Base-by-base conservation (phyloP, 2,797 vertebrate genomes). In the Crenichthys baileyi region DNA sequence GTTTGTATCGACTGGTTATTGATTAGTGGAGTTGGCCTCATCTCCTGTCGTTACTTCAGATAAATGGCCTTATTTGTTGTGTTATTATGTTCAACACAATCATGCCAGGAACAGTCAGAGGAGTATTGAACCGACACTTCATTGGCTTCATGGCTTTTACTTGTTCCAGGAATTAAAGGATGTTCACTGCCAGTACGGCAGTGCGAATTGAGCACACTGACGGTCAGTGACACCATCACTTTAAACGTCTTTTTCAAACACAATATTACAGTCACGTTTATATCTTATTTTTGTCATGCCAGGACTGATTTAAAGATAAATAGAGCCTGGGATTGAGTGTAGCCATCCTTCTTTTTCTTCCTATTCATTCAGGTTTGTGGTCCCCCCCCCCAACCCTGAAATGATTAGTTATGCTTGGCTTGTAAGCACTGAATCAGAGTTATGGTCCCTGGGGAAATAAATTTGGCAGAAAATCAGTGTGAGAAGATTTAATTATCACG, bases 401-500 rank as follows among this genome's bases (percentile, higher is more conserved):
- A 96, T 95, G 96, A 97, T 98, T 96, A 94, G 94, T 97, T 97
- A 96, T 97, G 96, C 96, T 95, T 95, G 94, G 95, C 95, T 96
- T 90, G 95, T 95, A 95, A 97, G 95, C 96, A 90, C 93, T 85
- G 94, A 96, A 95, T 96, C 96, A 95, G 96, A 97, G 95, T 96
- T 95, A 95, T 96, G 89, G 90, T 93, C 97, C 95, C 97, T 7
- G 80, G 97, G 97, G 98, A 99, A 98, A 98, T 98, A 97, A 97
- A 98, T 98, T 97, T 97, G 97, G 97, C 97, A 97, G 97, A 95
- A 98, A 98, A 98, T 98, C 97, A 98, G 97, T 97, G 95, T 93
- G 96, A 97, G 97, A 96, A 97, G 97, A 98, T 99, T 98, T 98
- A 98, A 99, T 99, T 99, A 97, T 97, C 95, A 94, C 96, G 95